These are phyloP conservation scores for Brachionus koreanus DNA, from an alignment of 1,140 invertebrate species.

Conservation along the genomic window DNA sequence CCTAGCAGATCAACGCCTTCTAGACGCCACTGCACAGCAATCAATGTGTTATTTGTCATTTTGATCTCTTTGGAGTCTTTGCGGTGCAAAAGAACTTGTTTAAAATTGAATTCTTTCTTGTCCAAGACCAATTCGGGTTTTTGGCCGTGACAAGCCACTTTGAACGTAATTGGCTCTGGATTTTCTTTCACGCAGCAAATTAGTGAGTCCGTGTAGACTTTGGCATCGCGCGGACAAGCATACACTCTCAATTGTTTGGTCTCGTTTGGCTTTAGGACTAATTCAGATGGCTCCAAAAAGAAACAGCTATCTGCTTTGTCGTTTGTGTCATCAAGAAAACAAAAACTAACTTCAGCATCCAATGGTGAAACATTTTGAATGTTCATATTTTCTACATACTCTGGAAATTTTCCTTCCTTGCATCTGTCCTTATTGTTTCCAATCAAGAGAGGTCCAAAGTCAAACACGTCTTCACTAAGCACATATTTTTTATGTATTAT, in stretches of 20 bases:
- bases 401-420: constrained; percentile 55
- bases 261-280: constrained; percentile 55
- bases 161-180: constrained; percentile 58
- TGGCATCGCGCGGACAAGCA: constrained; percentile 55
- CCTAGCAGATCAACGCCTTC: constrained; percentile 57
- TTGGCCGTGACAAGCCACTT: constrained; percentile 54
- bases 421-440: constrained; percentile 56
- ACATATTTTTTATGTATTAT: constrained; percentile 59
- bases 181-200: constrained; percentile 59
- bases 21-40: constrained; percentile 58
- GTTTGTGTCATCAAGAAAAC: constrained; percentile 55
- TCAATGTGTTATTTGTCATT: constrained; percentile 55
- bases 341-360: constrained; percentile 58
- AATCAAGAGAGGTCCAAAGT: constrained; percentile 58
- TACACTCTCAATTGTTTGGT: constrained; percentile 52
- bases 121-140: constrained; percentile 57
- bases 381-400: constrained; percentile 56
- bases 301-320: constrained; percentile 54
- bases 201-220: constrained; percentile 54
- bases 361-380: constrained; percentile 57
- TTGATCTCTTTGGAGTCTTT: constrained; percentile 58
- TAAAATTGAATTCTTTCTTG: constrained; percentile 57
- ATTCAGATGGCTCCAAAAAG: constrained; percentile 56
- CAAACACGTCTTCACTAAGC: constrained; percentile 54
- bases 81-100: constrained; percentile 57